Percentiles rank a stretch among this genome's conserved stretches.
phyloP scores from a whole-genome alignment of 2,113 vertebrate species.

The Channa maculata region DNA sequence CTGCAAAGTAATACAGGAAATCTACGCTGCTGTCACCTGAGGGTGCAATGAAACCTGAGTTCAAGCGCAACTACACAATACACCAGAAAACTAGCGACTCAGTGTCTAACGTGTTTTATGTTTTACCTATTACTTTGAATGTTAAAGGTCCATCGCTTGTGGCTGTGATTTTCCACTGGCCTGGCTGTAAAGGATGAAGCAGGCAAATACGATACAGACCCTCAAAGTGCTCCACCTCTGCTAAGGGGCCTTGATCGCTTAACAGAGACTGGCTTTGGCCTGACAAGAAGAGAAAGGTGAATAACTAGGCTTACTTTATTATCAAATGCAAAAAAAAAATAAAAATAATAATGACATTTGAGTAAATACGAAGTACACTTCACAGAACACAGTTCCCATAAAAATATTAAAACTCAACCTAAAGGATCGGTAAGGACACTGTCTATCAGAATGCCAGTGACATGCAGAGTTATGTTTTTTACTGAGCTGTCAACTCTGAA shows the following conservation, averaged over 20 bases:
- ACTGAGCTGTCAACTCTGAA: conserved; percentile 86
- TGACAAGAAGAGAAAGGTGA: conserved; percentile 39
- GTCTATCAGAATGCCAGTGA: conserved; percentile 79
- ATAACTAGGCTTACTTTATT: not conserved
- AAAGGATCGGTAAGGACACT: conserved; percentile 82
- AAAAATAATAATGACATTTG: not conserved
- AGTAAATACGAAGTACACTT: not conserved
- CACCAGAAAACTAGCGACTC: not conserved
- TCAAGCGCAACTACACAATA: not conserved
- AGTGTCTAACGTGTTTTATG: not conserved
- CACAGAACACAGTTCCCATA: not conserved
- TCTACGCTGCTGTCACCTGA: conserved; percentile 86
- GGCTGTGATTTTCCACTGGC: conserved; percentile 83
- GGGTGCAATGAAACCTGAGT: conserved; percentile 8
- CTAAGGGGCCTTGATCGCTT: conserved; percentile 64
- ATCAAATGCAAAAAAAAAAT: conserved; percentile 2
- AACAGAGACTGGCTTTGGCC: conserved; percentile 76
- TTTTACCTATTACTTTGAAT: conserved; percentile 86
- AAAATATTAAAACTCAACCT: conserved; percentile 67
- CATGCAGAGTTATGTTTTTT: conserved; percentile 77
- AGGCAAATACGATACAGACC: conserved; percentile 84
- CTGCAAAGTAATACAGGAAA: conserved; percentile 90
- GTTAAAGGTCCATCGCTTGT: conserved; percentile 73
- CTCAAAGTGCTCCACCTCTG: conserved; percentile 68
- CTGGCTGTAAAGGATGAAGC: conserved; percentile 74